phyloP scores from a whole-genome alignment of 2,797 vertebrate genomes.

The Vireo griseus region DNA sequence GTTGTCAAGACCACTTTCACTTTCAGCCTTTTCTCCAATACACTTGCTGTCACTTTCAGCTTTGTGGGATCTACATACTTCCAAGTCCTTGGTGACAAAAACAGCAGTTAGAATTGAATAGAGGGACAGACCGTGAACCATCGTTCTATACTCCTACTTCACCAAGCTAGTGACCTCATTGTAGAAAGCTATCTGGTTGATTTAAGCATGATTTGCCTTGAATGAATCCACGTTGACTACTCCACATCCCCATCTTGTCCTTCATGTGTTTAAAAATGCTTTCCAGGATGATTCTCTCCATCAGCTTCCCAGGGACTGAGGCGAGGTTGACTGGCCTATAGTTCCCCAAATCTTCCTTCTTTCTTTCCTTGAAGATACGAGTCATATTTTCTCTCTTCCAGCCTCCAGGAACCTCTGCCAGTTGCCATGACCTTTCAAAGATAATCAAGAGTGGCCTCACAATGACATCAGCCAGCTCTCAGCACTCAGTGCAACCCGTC shows the following conservation, averaged over 20 bases:
- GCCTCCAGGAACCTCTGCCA: not conserved
- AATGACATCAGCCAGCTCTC: not conserved
- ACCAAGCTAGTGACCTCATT: not conserved
- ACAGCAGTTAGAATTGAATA: not conserved
- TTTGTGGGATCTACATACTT: not conserved
- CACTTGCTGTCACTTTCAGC: not conserved
- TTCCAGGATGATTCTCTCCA: not conserved
- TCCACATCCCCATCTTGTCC: not conserved
- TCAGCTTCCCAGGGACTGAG: not conserved
- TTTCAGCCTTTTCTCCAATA: not conserved
- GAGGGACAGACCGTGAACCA: not conserved
- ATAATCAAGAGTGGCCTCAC: not conserved
- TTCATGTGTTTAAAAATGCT: not conserved
- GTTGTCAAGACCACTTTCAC: not conserved
- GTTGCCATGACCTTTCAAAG: not conserved
- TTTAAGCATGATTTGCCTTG: not conserved
- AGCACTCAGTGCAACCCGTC: not conserved
- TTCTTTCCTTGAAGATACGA: not conserved
- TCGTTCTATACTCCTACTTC: not conserved
- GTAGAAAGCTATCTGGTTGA: not conserved
- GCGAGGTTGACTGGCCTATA: not conserved
- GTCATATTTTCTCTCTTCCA: not conserved
- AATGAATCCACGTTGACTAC: not conserved
- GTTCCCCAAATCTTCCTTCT: not conserved
- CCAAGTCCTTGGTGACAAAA: not conserved